phyloP scores from a whole-genome alignment of 2,797 vertebrate genomes.

The Pseudochaenichthys georgianus region DNA sequence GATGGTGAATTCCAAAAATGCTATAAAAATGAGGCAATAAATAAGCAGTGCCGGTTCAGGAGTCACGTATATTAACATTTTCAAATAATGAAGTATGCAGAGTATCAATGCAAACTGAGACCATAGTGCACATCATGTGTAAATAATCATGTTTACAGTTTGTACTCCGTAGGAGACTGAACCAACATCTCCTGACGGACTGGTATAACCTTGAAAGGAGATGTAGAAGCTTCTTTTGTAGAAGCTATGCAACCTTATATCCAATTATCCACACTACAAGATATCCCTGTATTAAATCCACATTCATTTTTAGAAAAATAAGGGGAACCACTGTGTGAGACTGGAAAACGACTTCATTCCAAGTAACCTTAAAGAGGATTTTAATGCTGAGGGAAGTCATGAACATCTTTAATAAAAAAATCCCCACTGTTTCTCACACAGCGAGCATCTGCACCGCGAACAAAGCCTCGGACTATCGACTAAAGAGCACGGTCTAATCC shows the following conservation, averaged over 20 bases:
- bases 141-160: background rate
- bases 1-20: no score
- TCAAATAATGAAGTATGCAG: conserved; percentile 19
- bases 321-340: background rate
- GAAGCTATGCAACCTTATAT: background rate
- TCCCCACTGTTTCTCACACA: conserved; percentile 46
- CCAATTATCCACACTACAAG: background rate
- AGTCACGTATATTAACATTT: conserved; percentile 16
- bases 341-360: conserved; percentile 16
- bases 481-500: conserved; percentile 64
- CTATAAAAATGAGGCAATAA: background rate
- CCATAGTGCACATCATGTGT: background rate
- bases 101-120: conserved; percentile 16
- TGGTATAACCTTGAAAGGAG: background rate
- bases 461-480: conserved; percentile 62
- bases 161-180: background rate
- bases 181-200: background rate
- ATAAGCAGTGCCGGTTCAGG: conserved; percentile 6
- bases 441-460: conserved; percentile 45
- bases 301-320: conserved; percentile 1
- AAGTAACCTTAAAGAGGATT: conserved; percentile 37
- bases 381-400: conserved; percentile 49
- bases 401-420: conserved; percentile 48
- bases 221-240: background rate
- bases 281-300: background rate